Conservation (phyloP, 1,140 invertebrate genomes). For the Drosophila persimilis region DNA sequence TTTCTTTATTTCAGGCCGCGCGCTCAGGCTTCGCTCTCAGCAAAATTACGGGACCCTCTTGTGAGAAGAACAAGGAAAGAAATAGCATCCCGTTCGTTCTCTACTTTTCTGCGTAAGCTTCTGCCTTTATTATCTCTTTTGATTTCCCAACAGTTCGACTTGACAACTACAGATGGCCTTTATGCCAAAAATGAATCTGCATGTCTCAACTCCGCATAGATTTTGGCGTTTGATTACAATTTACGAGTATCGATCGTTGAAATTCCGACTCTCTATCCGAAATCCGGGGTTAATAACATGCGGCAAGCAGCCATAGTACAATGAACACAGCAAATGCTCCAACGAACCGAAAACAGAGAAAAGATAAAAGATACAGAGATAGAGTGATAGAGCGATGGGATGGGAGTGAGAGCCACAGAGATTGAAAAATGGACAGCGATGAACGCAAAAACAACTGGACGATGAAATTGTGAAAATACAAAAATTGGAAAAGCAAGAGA, state of each 20-base stretch:
- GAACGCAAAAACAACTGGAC: conserved; percentile 50
- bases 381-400: too few species aligned
- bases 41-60: too few species aligned
- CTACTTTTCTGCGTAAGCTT: too few species aligned
- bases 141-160: too few species aligned
- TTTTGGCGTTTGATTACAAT: conserved; percentile 33
- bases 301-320: conserved; percentile 32
- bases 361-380: conserved; percentile 9
- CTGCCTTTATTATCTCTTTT: too few species aligned
- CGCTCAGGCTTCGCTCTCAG: too few species aligned
- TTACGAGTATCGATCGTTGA: conserved; percentile 29
- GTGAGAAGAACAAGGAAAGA: too few species aligned
- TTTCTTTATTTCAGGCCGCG: too few species aligned
- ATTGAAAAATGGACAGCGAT: conserved; percentile 48
- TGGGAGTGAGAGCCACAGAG: conserved; percentile 23
- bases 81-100: too few species aligned
- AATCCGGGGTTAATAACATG: conserved; percentile 47
- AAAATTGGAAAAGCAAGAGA: conserved; percentile 7
- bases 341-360: conserved; percentile 42
- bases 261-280: conserved; percentile 15
- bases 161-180: too few species aligned
- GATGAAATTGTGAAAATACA: conserved; percentile 50
- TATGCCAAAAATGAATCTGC: too few species aligned
- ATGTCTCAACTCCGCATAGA: neutral
- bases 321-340: conserved; percentile 47